These are phyloP conservation scores for Didymodactylos carnosus DNA, from an alignment of 2,888 invertebrate genomes.

Conservation along the genomic window DNA sequence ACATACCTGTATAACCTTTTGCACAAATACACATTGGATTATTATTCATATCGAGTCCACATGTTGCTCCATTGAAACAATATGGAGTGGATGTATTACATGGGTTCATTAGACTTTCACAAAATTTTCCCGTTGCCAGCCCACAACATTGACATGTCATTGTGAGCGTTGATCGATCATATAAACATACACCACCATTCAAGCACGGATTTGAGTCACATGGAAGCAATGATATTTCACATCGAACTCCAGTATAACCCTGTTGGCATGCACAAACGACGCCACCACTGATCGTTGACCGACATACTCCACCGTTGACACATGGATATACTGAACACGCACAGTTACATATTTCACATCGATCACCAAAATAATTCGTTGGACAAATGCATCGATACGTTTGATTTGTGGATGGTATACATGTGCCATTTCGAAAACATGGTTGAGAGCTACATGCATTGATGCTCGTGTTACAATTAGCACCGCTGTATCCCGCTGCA, in stretches of 20 bases:
- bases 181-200: slow-evolving; percentile 11
- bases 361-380: slow-evolving; percentile 1
- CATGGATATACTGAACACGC: not conserved
- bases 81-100: not conserved
- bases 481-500: slow-evolving; percentile 7
- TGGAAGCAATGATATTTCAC: not conserved
- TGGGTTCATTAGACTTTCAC: not conserved
- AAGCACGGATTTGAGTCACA: not conserved
- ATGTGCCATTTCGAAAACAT: slow-evolving; percentile 8
- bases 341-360: slow-evolving; percentile 9
- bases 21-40: not conserved
- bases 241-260: slow-evolving; percentile 11
- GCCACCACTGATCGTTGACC: not conserved
- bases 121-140: not conserved
- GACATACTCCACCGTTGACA: slow-evolving; percentile 8
- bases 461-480: not conserved
- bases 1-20: slow-evolving; percentile 2
- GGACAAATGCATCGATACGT: slow-evolving; percentile 7
- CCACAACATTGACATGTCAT: slow-evolving; percentile 8
- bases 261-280: not conserved
- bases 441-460: slow-evolving; percentile 10
- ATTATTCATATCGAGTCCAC: not conserved
- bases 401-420: not conserved
- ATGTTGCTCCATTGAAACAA: slow-evolving; percentile 10
- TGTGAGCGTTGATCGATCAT: not conserved